phyloP scores from a whole-genome alignment of 2,113 vertebrate species.

The Nematolebias whitei region DNA sequence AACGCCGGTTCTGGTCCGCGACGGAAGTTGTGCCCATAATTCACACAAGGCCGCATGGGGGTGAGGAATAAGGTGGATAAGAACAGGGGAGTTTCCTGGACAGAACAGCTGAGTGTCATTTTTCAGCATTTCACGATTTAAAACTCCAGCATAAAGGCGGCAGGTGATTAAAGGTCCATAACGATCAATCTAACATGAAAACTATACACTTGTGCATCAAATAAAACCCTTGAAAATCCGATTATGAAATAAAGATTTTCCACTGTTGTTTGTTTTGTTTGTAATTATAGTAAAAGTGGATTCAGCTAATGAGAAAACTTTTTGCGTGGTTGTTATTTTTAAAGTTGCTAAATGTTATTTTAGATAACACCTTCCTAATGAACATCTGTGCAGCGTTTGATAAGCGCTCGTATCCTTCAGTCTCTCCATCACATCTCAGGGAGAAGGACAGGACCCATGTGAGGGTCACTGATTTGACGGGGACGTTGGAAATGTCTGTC shows the following conservation, averaged over 20 bases:
- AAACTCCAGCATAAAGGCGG: too few relatives aligned
- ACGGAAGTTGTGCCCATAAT: too few relatives aligned
- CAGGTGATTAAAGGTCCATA: too few relatives aligned
- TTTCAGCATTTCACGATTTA: too few relatives aligned
- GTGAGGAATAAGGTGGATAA: too few relatives aligned
- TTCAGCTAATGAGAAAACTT: constrained; percentile 32
- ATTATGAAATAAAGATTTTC: too few relatives aligned
- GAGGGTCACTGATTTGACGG: constrained; percentile 64
- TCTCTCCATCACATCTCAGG: constrained; percentile 1
- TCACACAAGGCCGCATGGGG: too few relatives aligned
- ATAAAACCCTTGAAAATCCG: too few relatives aligned
- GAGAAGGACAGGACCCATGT: constrained; percentile 22
- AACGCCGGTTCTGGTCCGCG: too few relatives aligned
- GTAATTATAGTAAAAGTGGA: constrained; percentile 17
- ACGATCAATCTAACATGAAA: too few relatives aligned
- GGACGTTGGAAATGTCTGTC: constrained; percentile 31
- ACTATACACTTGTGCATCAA: neutral
- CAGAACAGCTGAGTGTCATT: too few relatives aligned
- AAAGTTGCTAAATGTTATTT: constrained; percentile 55
- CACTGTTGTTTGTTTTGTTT: neutral
- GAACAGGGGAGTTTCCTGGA: too few relatives aligned
- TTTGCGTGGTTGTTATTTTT: constrained; percentile 29
- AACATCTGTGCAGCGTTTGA: constrained; percentile 58
- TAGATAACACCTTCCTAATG: constrained; percentile 64
- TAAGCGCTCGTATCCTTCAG: neutral